Evolutionary conservation across 2,797 vertebrate genomes (phyloP).

Genomic region (Lindbergichthys nudifrons): DNA sequence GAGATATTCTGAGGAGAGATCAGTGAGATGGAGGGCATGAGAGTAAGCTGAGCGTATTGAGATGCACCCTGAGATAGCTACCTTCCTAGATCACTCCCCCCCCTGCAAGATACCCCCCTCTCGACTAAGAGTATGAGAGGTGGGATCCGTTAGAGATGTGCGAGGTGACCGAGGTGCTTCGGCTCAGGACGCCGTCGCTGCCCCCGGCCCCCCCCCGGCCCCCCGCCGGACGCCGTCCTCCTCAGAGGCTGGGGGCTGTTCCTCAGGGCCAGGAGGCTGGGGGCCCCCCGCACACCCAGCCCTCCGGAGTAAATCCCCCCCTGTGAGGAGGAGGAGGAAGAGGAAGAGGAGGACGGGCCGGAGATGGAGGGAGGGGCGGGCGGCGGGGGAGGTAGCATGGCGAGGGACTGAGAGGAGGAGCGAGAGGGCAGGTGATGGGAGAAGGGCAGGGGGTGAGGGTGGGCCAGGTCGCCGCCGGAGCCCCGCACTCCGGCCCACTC

Average conservation of each 20-base stretch:
- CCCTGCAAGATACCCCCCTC: constrained; percentile 6
- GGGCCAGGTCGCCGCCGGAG: constrained; percentile 80
- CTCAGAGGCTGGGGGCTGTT: constrained; percentile 93
- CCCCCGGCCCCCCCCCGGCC: constrained; percentile 86
- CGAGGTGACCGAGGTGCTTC: constrained; percentile 94
- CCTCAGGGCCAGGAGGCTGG: constrained; percentile 88
- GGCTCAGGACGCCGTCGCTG: constrained; percentile 84
- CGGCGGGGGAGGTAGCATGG: constrained; percentile 84
- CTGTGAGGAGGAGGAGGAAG: constrained; percentile 82
- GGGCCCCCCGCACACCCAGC: constrained; percentile 81
- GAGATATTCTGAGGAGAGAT: constrained; percentile 32
- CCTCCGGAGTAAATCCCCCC: constrained; percentile 79
- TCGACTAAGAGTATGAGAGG: constrained; percentile 90
- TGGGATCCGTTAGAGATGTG: constrained; percentile 95
- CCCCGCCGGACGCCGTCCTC: constrained; percentile 90
- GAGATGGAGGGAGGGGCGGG: constrained; percentile 85
- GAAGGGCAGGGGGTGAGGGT: constrained; percentile 85
- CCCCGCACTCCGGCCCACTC: constrained; percentile 79
- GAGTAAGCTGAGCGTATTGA: constrained; percentile 69
- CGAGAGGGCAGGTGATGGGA: constrained; percentile 87
- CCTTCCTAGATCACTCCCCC: constrained; percentile 52
- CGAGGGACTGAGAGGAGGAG: constrained; percentile 87
- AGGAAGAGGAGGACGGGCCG: constrained; percentile 81
- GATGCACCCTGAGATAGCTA: constrained; percentile 69
- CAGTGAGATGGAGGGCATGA: constrained; percentile 20